These are phyloP conservation scores for Callaeas wilsoni DNA, from an alignment of 2,113 vertebrate genomes.

Conservation along the genomic window DNA sequence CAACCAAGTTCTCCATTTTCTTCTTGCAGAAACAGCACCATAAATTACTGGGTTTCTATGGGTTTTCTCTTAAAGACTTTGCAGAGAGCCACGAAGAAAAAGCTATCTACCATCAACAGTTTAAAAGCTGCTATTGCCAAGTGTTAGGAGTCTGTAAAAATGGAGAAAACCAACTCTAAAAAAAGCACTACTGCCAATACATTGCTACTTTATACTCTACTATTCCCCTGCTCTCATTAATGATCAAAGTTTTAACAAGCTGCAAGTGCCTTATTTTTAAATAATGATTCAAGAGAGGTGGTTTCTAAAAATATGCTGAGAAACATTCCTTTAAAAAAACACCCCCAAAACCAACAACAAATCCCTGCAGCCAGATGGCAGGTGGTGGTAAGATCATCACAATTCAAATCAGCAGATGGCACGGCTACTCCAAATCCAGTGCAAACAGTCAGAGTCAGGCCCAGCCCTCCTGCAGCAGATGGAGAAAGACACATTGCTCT, in stretches of 20 bases:
- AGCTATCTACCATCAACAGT: not conserved
- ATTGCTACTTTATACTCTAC: not conserved
- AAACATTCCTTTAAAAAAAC: not conserved
- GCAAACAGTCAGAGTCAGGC: not conserved
- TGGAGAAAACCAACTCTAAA: not conserved
- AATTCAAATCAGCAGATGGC: conserved; percentile 51
- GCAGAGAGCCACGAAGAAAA: not conserved
- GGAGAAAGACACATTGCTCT: not conserved
- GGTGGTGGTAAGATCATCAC: not conserved
- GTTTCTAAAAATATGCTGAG: conserved; percentile 4
- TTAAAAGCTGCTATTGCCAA: not conserved
- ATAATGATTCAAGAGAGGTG: conserved; percentile 3
- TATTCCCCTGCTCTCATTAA: not conserved
- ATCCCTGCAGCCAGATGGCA: conserved; percentile 42
- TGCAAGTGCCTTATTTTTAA: not conserved
- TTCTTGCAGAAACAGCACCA: not conserved
- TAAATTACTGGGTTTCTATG: not conserved
- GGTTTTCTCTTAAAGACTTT: not conserved
- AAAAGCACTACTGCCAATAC: not conserved
- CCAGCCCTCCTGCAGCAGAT: conserved; percentile 19
- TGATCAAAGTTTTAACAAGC: not conserved
- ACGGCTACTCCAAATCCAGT: not conserved
- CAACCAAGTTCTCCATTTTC: not conserved
- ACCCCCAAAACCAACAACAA: not conserved
- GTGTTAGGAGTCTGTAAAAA: not conserved